Evolutionary conservation across 2,888 invertebrate genomes (phyloP).

Genomic region (Anorthoa munda): DNA sequence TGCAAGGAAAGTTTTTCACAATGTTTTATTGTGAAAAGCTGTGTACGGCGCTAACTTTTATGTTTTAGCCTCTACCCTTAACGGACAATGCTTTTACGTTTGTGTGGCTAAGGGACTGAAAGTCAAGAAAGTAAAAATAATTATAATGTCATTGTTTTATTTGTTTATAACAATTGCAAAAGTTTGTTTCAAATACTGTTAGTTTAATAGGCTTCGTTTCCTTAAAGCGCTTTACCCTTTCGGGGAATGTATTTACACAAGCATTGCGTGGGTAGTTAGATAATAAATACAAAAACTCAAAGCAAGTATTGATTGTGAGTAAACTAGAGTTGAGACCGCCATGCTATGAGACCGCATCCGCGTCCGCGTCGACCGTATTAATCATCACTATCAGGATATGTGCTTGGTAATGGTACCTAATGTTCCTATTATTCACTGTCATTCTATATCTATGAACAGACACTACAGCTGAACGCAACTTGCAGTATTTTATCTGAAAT

Average conservation of each 20-base stretch:
- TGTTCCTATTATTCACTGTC: constrained; percentile 47
- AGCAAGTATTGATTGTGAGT: constrained; percentile 17
- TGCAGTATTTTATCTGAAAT: constrained; percentile 12
- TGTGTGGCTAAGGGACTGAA: background rate
- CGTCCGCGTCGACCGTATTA: constrained; percentile 58
- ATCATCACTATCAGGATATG: constrained; percentile 62
- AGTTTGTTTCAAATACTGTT: background rate
- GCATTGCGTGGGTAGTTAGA: background rate
- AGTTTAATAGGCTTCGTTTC: background rate
- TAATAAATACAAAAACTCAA: background rate
- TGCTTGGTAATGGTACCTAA: constrained; percentile 61
- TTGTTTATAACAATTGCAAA: background rate
- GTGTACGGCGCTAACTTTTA: background rate
- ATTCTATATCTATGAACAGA: constrained; percentile 29
- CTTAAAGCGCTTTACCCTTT: background rate
- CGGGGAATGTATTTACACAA: background rate
- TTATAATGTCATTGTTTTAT: background rate
- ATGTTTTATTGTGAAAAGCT: background rate
- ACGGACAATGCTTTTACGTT: background rate
- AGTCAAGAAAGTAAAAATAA: background rate
- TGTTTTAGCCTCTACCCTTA: background rate
- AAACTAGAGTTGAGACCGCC: constrained; percentile 13
- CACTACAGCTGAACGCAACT: constrained; percentile 13
- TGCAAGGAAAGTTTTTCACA: no score
- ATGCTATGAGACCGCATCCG: constrained; percentile 53